A percentile compares a stretch with the other conserved stretches of the same genome.
Evolutionary conservation across 2,113 vertebrate species (phyloP).

Genomic region (Nibea coibor): DNA sequence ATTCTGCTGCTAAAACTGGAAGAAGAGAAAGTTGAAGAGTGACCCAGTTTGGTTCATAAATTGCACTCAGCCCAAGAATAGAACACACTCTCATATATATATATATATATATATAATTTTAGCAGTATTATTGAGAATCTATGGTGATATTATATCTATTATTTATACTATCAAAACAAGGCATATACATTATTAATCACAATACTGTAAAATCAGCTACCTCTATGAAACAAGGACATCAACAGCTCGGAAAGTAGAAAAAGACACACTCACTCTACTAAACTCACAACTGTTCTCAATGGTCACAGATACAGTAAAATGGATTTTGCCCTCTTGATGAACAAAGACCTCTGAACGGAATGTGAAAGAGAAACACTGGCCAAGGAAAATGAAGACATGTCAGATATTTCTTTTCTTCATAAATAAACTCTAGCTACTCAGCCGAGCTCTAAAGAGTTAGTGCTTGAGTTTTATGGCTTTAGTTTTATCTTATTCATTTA

Average conservation of each 20-base stretch:
- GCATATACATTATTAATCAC: conserved; percentile 76
- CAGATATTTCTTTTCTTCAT: conserved; percentile 65
- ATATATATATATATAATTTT: conserved; percentile 51
- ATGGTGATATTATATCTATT: conserved; percentile 59
- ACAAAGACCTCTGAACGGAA: conserved; percentile 76
- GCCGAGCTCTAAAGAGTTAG: conserved; percentile 85
- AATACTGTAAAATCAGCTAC: conserved; percentile 75
- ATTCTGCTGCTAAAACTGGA: conserved; percentile 52
- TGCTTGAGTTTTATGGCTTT: conserved; percentile 89
- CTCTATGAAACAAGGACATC: conserved; percentile 73
- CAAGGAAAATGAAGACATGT: conserved; percentile 71
- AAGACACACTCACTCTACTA: conserved; percentile 77
- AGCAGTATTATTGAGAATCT: conserved; percentile 63
- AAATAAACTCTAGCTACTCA: conserved; percentile 80
- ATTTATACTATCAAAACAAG: conserved; percentile 78
- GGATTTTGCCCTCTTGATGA: conserved; percentile 73
- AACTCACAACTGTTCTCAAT: conserved; percentile 73
- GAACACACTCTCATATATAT: conserved; percentile 55
- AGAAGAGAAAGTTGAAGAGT: conserved; percentile 59
- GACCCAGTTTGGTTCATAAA: conserved; percentile 68
- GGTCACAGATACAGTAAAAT: conserved; percentile 73
- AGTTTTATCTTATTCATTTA: conserved; percentile 82
- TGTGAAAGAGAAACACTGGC: conserved; percentile 77
- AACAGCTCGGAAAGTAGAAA: conserved; percentile 78
- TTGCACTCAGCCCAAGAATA: conserved; percentile 80